Percentiles rank a stretch among this genome's conserved stretches.
Evolutionary conservation across 2,888 invertebrate genomes (phyloP).

Genomic region (Nebria salina): DNA sequence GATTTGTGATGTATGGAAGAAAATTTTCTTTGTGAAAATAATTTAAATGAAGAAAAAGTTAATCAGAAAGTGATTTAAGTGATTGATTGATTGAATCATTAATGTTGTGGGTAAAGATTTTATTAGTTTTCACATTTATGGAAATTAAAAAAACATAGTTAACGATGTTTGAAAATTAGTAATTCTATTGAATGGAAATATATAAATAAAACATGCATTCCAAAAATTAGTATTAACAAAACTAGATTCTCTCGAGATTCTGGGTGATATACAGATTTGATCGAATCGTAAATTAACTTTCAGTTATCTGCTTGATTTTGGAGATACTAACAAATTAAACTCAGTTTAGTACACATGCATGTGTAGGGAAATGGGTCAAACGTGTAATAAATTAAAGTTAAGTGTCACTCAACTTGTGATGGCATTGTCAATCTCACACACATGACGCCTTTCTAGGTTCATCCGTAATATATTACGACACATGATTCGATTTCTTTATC

Average conservation of each 20-base stretch:
- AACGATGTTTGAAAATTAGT: background rate
- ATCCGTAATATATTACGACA: conserved; percentile 32
- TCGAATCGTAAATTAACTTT: conserved; percentile 41
- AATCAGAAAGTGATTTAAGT: too few species aligned
- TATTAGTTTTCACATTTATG: background rate
- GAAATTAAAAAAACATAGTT: background rate
- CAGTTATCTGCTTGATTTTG: conserved; percentile 27
- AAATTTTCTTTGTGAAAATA: too few species aligned
- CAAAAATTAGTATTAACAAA: background rate
- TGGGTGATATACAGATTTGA: conserved; percentile 20
- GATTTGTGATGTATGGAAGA: too few species aligned
- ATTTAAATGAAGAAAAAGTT: too few species aligned
- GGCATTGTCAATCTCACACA: conserved; percentile 32
- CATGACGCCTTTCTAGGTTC: conserved; percentile 15
- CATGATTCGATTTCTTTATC: conserved; percentile 8
- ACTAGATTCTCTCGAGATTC: background rate
- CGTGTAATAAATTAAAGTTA: conserved; percentile 40
- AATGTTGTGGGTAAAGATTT: background rate
- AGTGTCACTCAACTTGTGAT: conserved; percentile 32
- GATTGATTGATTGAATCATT: too few species aligned
- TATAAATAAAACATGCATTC: background rate
- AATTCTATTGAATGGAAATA: background rate
- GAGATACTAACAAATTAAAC: conserved; percentile 18
- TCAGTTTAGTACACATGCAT: conserved; percentile 24
- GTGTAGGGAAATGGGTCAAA: conserved; percentile 37